These are phyloP conservation scores for Drosophila triauraria DNA, from an alignment of 1,140 invertebrate species.

Conservation along the genomic window DNA sequence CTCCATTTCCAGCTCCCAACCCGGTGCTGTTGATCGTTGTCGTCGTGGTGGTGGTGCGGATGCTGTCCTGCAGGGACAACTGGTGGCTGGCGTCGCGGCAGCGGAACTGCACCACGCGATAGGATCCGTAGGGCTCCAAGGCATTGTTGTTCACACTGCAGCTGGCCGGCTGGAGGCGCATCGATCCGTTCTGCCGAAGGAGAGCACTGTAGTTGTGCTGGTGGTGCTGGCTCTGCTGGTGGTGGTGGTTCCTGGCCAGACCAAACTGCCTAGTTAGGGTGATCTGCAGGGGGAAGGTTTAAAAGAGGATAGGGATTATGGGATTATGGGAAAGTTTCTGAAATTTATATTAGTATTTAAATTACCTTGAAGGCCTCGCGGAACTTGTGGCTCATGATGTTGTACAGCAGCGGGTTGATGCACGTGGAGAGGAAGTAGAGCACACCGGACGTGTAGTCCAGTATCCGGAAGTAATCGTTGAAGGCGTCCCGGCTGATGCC, in stretches of 20 bases:
- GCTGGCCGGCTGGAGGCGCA: constrained; percentile 65
- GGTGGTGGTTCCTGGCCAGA: constrained; percentile 56
- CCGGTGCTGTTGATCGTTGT: constrained; percentile 69
- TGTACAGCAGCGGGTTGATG: constrained; percentile 94
- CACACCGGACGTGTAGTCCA: constrained; percentile 90
- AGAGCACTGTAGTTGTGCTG: constrained; percentile 78
- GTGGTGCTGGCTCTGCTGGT: constrained; percentile 65
- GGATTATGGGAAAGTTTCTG: neutral
- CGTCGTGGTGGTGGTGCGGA: constrained; percentile 71
- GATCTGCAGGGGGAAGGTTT: constrained; percentile 35
- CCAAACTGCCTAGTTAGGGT: constrained; percentile 73
- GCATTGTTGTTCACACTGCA: constrained; percentile 80
- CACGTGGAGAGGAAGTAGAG: constrained; percentile 91
- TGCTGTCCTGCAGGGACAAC: constrained; percentile 74
- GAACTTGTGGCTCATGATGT: constrained; percentile 95
- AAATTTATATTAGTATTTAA: neutral
- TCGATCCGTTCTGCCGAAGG: constrained; percentile 67
- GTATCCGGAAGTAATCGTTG: constrained; percentile 85
- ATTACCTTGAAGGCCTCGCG: constrained; percentile 92
- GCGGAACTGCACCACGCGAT: constrained; percentile 77
- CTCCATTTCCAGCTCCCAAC: constrained; percentile 16
- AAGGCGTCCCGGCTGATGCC: constrained; percentile 86
- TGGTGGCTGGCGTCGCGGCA: constrained; percentile 71
- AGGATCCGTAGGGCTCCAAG: constrained; percentile 74
- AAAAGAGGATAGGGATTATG: neutral